Evolutionary conservation across 2,797 vertebrate species (phyloP).

Genomic region (Tolypeutes matacus): DNA sequence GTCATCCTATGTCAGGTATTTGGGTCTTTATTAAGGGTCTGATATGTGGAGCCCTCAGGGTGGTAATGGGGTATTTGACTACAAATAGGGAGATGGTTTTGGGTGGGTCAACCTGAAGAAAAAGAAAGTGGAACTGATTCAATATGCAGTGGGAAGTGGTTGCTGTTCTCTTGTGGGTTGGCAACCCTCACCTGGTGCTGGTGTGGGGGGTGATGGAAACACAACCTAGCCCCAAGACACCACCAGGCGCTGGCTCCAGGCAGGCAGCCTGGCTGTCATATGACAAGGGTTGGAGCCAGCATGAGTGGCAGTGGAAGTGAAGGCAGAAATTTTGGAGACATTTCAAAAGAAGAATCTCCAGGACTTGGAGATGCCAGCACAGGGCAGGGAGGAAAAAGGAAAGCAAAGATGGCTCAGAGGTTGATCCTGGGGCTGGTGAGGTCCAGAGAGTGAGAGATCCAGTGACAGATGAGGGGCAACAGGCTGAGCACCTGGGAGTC

Average conservation of each 20-base stretch:
- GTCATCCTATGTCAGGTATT: neutral
- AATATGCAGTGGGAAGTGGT: accelerated
- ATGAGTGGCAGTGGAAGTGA: neutral
- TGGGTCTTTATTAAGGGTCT: neutral
- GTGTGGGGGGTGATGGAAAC: accelerated
- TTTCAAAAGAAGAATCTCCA: neutral
- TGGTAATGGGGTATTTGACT: neutral
- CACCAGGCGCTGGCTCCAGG: accelerated
- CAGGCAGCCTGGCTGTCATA: neutral
- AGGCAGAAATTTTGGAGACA: neutral
- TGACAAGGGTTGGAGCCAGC: neutral
- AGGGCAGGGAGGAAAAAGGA: neutral
- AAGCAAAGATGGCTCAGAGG: neutral
- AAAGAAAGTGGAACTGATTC: neutral
- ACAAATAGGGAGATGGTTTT: neutral
- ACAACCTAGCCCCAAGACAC: neutral
- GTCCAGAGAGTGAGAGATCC: accelerated
- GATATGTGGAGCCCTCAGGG: neutral
- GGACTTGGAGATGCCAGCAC: accelerated
- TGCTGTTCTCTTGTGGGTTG: neutral
- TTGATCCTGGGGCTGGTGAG: neutral
- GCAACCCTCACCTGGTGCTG: neutral
- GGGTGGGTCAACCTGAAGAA: neutral
- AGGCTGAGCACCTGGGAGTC: neutral
- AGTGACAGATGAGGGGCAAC: accelerated